These are phyloP conservation scores for Todiramphus saurophagus DNA, from an alignment of 2,113 vertebrate genomes.

Conservation along the genomic window DNA sequence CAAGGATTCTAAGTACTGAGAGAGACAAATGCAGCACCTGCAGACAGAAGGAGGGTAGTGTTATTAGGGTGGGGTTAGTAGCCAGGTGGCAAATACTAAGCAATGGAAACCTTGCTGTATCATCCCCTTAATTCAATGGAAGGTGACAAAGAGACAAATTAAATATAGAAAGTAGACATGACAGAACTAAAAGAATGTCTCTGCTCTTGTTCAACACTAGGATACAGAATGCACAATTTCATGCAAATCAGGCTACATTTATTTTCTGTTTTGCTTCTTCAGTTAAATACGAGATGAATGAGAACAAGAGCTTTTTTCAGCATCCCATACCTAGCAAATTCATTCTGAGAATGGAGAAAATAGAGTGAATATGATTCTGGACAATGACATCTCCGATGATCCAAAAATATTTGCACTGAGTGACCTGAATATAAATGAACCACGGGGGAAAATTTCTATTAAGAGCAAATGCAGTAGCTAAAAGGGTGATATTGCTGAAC, in stretches of 20 bases:
- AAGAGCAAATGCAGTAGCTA: conserved; percentile 33
- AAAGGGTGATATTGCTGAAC: conserved; percentile 41
- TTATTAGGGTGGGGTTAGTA: not conserved
- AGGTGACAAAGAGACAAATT: conserved; percentile 26
- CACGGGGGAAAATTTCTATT: conserved; percentile 51
- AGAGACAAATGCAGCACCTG: not conserved
- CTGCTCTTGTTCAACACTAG: conserved; percentile 28
- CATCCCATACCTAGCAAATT: conserved; percentile 9
- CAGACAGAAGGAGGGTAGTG: not conserved
- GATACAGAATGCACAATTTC: conserved; percentile 47
- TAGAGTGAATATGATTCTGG: conserved; percentile 39
- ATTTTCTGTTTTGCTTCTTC: conserved; percentile 25
- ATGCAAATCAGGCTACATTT: conserved; percentile 57
- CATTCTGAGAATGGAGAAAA: conserved; percentile 30
- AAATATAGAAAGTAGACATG: conserved; percentile 16
- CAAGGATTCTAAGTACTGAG: not conserved
- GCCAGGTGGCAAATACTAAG: not conserved
- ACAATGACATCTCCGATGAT: conserved; percentile 17
- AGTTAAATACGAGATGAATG: conserved; percentile 26
- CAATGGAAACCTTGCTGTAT: not conserved
- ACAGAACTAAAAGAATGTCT: not conserved
- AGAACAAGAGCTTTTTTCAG: not conserved
- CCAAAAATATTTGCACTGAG: conserved; percentile 56
- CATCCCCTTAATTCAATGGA: conserved; percentile 11
- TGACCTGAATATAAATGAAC: conserved; percentile 59